Evolutionary conservation across 2,797 vertebrate species (phyloP).

Genomic region (Pseudochirops corinnae): DNA sequence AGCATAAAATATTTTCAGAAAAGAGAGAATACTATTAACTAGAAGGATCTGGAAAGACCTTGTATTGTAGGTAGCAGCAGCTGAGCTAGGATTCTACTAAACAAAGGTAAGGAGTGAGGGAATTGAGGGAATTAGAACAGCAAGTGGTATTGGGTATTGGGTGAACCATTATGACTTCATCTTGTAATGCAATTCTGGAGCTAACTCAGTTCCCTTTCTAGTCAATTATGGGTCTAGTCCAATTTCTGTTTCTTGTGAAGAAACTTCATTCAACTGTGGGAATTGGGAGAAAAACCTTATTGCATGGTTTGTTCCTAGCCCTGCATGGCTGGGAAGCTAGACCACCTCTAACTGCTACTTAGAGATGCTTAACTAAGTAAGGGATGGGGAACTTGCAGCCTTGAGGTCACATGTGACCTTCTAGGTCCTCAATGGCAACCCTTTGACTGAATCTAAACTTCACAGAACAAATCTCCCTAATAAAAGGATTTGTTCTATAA

Average conservation of each 20-base stretch:
- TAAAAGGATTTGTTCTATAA: no score
- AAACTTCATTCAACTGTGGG: background rate
- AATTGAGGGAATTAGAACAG: background rate
- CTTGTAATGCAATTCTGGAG: background rate
- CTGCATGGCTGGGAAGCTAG: background rate
- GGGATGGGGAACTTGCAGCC: no score
- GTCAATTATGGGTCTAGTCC: background rate
- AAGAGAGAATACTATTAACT: background rate
- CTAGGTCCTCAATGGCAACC: no score
- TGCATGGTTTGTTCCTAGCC: background rate
- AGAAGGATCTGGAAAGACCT: background rate
- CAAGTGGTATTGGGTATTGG: background rate
- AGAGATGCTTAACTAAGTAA: background rate
- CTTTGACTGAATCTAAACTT: no score
- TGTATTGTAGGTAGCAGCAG: background rate
- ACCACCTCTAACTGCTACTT: background rate
- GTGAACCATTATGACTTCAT: background rate
- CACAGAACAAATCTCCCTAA: no score
- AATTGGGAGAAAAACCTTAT: background rate
- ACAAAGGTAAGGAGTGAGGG: background rate
- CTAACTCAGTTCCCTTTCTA: background rate
- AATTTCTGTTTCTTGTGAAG: background rate
- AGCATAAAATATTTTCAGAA: background rate
- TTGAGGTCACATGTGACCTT: no score
- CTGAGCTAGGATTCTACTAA: background rate